These are phyloP conservation scores for Drosophila multiciliata DNA, from an alignment of 2,888 invertebrate species.

Conservation along the genomic window DNA sequence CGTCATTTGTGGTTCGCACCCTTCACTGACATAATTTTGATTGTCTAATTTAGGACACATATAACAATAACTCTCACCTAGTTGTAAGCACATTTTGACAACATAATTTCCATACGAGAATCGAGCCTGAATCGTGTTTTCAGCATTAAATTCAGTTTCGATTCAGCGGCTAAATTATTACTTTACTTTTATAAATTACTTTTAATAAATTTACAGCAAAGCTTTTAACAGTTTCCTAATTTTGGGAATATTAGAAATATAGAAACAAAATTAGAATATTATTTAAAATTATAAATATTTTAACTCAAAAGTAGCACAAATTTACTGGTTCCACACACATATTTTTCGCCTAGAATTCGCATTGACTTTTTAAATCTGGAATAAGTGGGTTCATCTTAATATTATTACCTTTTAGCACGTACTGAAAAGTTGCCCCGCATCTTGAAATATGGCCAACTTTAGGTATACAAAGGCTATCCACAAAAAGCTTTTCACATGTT, in stretches of 20 bases:
- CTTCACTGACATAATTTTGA: conserved; percentile 50
- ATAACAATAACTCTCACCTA: neutral
- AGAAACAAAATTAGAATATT: neutral
- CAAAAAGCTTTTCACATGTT: neutral
- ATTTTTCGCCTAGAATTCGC: neutral
- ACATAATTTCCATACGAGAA: neutral
- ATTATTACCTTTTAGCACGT: neutral
- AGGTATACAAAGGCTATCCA: neutral
- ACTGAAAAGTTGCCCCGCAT: neutral
- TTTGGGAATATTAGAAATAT: neutral
- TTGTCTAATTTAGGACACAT: conserved; percentile 25
- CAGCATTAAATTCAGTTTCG: neutral
- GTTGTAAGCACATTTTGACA: neutral
- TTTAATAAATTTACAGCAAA: neutral
- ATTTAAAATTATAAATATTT: neutral
- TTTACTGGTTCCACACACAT: neutral
- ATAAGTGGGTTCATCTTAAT: neutral
- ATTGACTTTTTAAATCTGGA: neutral
- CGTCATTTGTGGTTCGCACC: conserved; percentile 46
- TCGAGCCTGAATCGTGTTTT: neutral
- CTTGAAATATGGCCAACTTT: neutral
- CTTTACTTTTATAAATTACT: no score
- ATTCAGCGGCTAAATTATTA: neutral
- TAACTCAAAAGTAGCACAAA: neutral
- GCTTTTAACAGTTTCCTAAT: neutral